Conservation (phyloP, 2,113 vertebrate genomes). For the Chloroceryle aenea region DNA sequence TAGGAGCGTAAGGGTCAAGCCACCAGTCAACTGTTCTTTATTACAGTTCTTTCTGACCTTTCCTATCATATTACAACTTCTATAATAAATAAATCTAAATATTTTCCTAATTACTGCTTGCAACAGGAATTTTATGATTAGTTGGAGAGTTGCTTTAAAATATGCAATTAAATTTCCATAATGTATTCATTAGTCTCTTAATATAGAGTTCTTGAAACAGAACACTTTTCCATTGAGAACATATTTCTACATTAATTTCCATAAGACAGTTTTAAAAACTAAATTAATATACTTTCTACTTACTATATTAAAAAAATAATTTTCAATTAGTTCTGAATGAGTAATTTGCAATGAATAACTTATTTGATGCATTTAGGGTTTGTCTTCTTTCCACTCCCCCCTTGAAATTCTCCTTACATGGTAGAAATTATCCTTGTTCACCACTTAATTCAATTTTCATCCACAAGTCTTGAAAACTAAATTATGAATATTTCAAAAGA, state of each 20-base stretch:
- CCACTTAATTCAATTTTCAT: not conserved
- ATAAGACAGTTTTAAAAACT: not conserved
- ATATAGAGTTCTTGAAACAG: not conserved
- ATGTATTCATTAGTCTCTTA: slow-evolving; percentile 9
- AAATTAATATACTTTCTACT: slow-evolving; percentile 25
- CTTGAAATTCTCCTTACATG: not conserved
- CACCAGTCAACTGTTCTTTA: not conserved
- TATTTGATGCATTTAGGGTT: not conserved
- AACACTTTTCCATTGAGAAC: slow-evolving; percentile 16
- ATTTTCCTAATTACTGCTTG: not conserved
- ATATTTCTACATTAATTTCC: slow-evolving; percentile 21
- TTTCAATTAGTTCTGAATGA: not conserved
- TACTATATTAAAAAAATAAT: not conserved
- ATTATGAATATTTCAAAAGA: not conserved
- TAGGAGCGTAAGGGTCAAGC: not conserved
- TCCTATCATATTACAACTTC: not conserved
- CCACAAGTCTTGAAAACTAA: not conserved
- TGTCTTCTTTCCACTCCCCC: accelerated
- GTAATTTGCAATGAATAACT: slow-evolving; percentile 1
- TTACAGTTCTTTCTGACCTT: not conserved
- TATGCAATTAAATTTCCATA: slow-evolving; percentile 9
- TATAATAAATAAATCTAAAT: not conserved
- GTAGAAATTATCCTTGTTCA: not conserved
- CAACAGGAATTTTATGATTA: not conserved
- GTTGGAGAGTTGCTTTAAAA: slow-evolving; percentile 23